phyloP scores from a whole-genome alignment of 2,797 vertebrate genomes.

The Perdix hodgsoniae region DNA sequence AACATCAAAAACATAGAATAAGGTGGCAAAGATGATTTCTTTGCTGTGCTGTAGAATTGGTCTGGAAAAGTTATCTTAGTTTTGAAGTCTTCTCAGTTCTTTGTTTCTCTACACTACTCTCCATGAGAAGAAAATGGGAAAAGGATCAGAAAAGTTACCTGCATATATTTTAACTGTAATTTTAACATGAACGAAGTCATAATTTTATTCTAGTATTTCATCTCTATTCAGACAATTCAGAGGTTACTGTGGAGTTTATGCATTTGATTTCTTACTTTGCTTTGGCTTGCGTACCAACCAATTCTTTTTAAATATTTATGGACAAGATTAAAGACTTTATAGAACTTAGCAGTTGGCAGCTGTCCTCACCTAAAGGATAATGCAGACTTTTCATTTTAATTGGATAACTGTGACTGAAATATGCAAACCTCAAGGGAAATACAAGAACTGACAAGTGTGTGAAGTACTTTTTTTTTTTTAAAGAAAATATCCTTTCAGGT shows the following conservation, averaged over 20 bases:
- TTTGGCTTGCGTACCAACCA: slow-evolving; percentile 81
- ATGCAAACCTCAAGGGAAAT: slow-evolving; percentile 77
- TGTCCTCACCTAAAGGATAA: slow-evolving; percentile 83
- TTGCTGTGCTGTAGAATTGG: neutral
- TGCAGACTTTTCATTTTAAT: slow-evolving; percentile 83
- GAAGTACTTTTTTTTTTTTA: slow-evolving; percentile 67
- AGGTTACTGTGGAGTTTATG: slow-evolving; percentile 71
- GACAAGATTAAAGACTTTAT: slow-evolving; percentile 85
- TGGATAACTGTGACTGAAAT: slow-evolving; percentile 83
- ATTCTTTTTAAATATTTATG: slow-evolving; percentile 87
- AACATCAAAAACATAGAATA: neutral
- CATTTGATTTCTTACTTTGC: slow-evolving; percentile 81
- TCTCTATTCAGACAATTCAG: slow-evolving; percentile 56
- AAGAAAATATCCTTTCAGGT: slow-evolving; percentile 69
- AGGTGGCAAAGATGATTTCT: neutral
- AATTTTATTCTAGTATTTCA: slow-evolving; percentile 62
- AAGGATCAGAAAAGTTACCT: slow-evolving; percentile 55
- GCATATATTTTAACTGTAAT: slow-evolving; percentile 62
- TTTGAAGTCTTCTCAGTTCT: slow-evolving; percentile 45
- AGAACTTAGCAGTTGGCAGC: slow-evolving; percentile 83
- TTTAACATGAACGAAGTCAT: slow-evolving; percentile 44
- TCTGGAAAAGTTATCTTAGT: neutral
- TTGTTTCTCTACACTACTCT: neutral
- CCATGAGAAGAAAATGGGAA: slow-evolving; percentile 9
- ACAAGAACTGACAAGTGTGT: slow-evolving; percentile 78